Evolutionary conservation across 2,113 vertebrate species (phyloP).

Genomic region (Scatophagus argus): DNA sequence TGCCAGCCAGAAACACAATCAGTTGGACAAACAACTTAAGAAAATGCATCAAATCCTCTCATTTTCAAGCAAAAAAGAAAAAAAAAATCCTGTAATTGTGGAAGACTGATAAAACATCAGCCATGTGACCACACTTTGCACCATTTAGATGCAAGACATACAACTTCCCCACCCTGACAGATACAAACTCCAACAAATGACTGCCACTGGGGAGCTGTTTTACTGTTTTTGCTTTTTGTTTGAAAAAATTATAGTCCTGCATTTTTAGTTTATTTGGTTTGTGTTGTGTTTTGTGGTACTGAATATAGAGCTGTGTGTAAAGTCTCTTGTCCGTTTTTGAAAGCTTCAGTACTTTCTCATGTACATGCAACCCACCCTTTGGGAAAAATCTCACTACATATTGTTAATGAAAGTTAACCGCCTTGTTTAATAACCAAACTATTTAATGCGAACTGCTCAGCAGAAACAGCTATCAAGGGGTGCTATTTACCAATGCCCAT

Average conservation of each 20-base stretch:
- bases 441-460: not conserved
- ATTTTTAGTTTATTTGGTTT: not conserved
- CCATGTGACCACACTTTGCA: not conserved
- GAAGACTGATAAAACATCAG: not conserved
- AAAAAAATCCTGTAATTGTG: not conserved
- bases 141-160: not conserved
- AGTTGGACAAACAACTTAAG: slow-evolving; percentile 19
- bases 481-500: slow-evolving; percentile 16
- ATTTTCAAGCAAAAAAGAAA: not conserved
- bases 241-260: not conserved
- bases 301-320: not conserved
- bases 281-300: not conserved
- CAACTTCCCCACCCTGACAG: not conserved
- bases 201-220: not conserved
- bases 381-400: not conserved
- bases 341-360: not conserved
- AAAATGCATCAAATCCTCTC: slow-evolving; percentile 2
- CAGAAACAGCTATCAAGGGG: not conserved
- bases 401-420: not conserved
- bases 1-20: slow-evolving; percentile 25
- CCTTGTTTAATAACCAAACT: not conserved
- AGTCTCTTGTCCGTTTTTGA: not conserved
- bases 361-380: not conserved
- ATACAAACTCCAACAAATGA: not conserved
- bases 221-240: not conserved